Percentiles rank a stretch among this genome's conserved stretches.
Evolutionary conservation across 1,140 invertebrate genomes (phyloP).

Genomic region (Chelonus insularis): DNA sequence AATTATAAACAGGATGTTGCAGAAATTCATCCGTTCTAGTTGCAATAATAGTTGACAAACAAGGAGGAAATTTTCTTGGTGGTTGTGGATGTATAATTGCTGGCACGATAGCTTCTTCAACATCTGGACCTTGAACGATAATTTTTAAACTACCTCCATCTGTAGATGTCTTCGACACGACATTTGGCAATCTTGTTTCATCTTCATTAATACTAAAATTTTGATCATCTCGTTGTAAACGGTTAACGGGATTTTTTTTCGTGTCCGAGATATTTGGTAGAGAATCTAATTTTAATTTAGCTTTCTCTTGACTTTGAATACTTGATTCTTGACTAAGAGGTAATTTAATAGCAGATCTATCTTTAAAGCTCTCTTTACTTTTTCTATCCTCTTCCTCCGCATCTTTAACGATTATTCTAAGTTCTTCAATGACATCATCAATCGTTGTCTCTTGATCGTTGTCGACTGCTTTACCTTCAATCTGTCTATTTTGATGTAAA

Average conservation of each 20-base stretch:
- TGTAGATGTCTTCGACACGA: background rate
- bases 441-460: constrained; percentile 83
- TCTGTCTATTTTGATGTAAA: constrained; percentile 41
- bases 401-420: constrained; percentile 82
- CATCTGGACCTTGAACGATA: constrained; percentile 53
- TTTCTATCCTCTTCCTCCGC: constrained; percentile 68
- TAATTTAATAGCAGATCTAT: background rate
- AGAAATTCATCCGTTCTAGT: constrained; percentile 39
- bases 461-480: constrained; percentile 47
- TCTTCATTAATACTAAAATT: background rate
- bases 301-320: constrained; percentile 1
- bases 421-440: constrained; percentile 83
- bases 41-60: constrained; percentile 45
- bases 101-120: constrained; percentile 66
- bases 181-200: background rate
- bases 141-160: constrained; percentile 55
- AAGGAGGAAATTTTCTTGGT: constrained; percentile 57
- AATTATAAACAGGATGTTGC: constrained; percentile 42
- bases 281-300: background rate
- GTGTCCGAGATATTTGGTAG: background rate
- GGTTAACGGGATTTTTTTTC: background rate
- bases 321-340: background rate
- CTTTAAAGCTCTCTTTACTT: background rate
- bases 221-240: background rate
- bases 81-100: constrained; percentile 67